phyloP scores from a whole-genome alignment of 2,888 invertebrate species.

The Mythimna pallens region DNA sequence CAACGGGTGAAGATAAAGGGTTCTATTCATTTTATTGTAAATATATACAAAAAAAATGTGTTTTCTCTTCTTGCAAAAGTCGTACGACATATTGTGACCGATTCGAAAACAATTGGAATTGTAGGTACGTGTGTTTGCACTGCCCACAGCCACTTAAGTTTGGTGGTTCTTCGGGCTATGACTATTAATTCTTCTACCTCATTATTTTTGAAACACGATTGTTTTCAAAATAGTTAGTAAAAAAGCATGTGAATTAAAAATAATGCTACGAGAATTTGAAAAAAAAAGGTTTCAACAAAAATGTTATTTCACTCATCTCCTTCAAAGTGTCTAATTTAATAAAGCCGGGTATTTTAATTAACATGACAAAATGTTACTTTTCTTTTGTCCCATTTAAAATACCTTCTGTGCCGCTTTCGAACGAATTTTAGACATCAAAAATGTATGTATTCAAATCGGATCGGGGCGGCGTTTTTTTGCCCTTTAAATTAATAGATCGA shows the following conservation, averaged over 20 bases:
- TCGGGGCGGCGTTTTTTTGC: slow-evolving; percentile 55
- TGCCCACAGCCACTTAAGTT: too few relatives aligned
- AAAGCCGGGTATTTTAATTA: slow-evolving; percentile 50
- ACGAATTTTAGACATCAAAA: slow-evolving; percentile 58
- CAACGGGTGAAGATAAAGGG: too few relatives aligned
- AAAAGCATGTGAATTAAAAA: neutral
- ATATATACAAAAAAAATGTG: too few relatives aligned
- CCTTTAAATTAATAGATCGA: slow-evolving; percentile 53
- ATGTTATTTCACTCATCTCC: slow-evolving; percentile 24
- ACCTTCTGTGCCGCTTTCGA: slow-evolving; percentile 36
- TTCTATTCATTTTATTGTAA: too few relatives aligned
- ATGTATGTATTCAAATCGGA: slow-evolving; percentile 69
- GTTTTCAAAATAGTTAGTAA: neutral
- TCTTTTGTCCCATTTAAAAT: slow-evolving; percentile 56
- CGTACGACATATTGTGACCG: too few relatives aligned
- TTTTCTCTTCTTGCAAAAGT: too few relatives aligned
- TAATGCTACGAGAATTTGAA: neutral
- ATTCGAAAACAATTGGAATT: too few relatives aligned
- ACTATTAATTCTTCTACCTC: too few relatives aligned
- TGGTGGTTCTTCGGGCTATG: too few relatives aligned
- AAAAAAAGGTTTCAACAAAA: neutral
- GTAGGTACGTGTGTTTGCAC: too few relatives aligned
- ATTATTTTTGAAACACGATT: neutral
- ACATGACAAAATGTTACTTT: slow-evolving; percentile 44
- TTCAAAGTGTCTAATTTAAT: slow-evolving; percentile 27